Percentiles rank a stretch among this genome's conserved stretches.
Evolutionary conservation across 2,113 vertebrate species (phyloP).

Genomic region (Brachypodius melanocephalos): DNA sequence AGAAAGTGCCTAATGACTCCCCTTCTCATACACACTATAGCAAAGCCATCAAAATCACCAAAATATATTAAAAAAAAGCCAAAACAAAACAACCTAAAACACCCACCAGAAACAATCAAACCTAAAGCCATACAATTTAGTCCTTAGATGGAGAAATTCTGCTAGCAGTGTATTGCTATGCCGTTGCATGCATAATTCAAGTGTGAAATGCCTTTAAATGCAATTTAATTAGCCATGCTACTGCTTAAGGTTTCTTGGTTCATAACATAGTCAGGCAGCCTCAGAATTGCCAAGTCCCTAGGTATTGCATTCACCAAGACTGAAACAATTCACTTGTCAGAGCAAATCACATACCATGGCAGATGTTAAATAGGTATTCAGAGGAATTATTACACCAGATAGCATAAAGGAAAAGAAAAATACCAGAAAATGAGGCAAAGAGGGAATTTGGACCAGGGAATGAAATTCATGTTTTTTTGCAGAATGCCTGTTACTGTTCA

Average conservation of each 20-base stretch:
- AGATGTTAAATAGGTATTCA: neutral
- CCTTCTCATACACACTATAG: neutral
- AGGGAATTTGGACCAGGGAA: neutral
- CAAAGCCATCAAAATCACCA: neutral
- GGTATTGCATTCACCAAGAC: neutral
- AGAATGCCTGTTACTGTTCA: neutral
- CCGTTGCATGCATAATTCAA: neutral
- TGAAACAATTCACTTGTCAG: neutral
- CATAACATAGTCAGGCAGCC: neutral
- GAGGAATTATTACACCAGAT: neutral
- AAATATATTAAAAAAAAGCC: rapidly evolving
- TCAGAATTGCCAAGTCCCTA: neutral
- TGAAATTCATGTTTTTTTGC: neutral
- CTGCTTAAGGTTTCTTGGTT: neutral
- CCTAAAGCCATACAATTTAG: neutral
- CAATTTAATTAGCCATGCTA: constrained; percentile 1
- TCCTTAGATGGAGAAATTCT: neutral
- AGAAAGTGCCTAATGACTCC: neutral
- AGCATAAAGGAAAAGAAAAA: neutral
- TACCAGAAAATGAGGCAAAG: neutral
- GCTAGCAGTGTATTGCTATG: neutral
- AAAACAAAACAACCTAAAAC: too few relatives aligned
- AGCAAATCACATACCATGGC: neutral
- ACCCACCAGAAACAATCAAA: neutral
- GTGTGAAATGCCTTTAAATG: constrained; percentile 17